Evolutionary conservation across 1,140 invertebrate genomes (phyloP), one percentile per base, ranked within the genome.

Genomic region (Eupeodes corollae): DNA sequence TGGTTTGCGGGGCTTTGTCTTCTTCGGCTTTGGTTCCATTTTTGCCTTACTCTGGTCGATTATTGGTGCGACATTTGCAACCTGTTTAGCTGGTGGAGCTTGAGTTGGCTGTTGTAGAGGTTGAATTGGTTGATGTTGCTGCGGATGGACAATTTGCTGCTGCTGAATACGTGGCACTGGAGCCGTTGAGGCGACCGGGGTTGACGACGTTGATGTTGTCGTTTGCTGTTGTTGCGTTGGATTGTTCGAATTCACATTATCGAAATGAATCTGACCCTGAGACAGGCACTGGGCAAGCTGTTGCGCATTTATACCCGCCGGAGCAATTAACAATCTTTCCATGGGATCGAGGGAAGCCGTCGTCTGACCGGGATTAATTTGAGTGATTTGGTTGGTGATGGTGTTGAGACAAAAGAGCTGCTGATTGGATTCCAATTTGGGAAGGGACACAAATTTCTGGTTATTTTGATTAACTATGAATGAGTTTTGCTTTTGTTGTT

Each of bases 371-470:
- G 66, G 57, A 51, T 57, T 67, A 37, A 68, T 63, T 16, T 63
- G 63, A 18, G 66, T 68, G 6, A 68, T 68, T 42, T 68, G 65
- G 51, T 68, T 68, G 31, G 56, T 68, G 0, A 65, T 52, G 15
- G 60, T 65, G 37, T 68, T 68, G 15, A 68, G 47, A 14, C 61
- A 63, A 44, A 68, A 68, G n/a, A 67, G 19, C 37, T 68, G 66
- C 42, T 68, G 66, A 6, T 60, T 63, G 6, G 61, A 57, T 58
- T 65, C 62, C 14, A 68, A 62, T 46, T 63, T 64, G 1, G 66
- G 66, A 48, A 68, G 50, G 6, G 63, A 58, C n/a, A 68, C 59
- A 51, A 61, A 65, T 6, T 60, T 53, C 47, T 63, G 62, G 14
- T 57, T 57, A 14, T 39, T 19, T 39, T 46, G 37, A 26, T 12